These are phyloP conservation scores for Merodon equestris DNA, from an alignment of 2,888 invertebrate genomes.

Conservation along the genomic window DNA sequence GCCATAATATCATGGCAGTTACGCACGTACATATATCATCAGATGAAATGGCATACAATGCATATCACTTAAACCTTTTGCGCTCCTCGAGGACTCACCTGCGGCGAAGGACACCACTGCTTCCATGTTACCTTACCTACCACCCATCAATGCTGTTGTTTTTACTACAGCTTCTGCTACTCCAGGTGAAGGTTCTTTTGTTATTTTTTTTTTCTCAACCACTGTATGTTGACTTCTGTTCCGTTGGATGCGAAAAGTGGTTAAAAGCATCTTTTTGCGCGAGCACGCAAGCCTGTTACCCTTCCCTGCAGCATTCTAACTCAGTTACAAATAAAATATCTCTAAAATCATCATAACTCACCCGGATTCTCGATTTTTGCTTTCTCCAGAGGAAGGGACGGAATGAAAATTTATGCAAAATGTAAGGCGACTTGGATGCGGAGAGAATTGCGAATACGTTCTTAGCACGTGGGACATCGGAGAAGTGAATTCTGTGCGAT, in stretches of 20 bases:
- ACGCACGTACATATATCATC: constrained; percentile 54
- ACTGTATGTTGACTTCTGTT: constrained; percentile 18
- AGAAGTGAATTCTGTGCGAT: constrained; percentile 12
- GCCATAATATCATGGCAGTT: constrained; percentile 35
- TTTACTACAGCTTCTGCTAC: too few relatives aligned
- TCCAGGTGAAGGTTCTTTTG: too few relatives aligned
- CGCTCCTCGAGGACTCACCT: constrained; percentile 51
- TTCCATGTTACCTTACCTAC: too few relatives aligned
- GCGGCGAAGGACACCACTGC: constrained; percentile 48
- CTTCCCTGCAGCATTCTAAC: constrained; percentile 3
- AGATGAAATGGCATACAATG: constrained; percentile 56
- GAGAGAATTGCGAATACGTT: background rate
- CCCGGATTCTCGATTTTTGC: constrained; percentile 7
- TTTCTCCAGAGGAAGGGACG: background rate
- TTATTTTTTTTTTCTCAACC: background rate
- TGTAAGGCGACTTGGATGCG: constrained; percentile 32
- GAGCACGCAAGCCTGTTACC: constrained; percentile 27
- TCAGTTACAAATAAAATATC: constrained; percentile 59
- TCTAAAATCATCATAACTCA: constrained; percentile 65
- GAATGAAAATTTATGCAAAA: constrained; percentile 54
- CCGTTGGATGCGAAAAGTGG: constrained; percentile 41
- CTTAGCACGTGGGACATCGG: constrained; percentile 7
- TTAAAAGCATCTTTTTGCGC: constrained; percentile 51
- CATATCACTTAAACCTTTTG: constrained; percentile 65
- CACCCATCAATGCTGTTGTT: too few relatives aligned